Base-by-base conservation (phyloP, 1,140 invertebrate species). In the Zaprionus kolodkinae region DNA sequence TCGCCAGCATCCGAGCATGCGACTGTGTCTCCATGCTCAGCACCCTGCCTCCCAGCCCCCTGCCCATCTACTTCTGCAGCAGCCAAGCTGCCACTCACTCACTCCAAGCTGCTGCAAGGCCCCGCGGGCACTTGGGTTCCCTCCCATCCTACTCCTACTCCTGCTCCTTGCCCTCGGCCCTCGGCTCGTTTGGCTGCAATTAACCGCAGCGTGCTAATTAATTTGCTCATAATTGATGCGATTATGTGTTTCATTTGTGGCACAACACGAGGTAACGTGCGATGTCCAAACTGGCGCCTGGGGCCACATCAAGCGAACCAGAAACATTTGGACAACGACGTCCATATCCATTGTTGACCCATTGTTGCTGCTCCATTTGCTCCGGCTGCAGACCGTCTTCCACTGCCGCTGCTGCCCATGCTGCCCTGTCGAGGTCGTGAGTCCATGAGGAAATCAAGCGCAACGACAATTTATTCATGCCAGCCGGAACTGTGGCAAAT, bases 211-310 rank as follows among this genome's bases (percentile, higher is more conserved):
- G 85, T 89, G 85, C 85, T 89, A 89, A 89, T 89, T 89, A 89
- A 89, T 89, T 89, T 89, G 81, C 85, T 89, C 85, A 89, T 89
- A 89, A 89, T 89, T 89, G 85, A 89, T 89, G 85, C 78, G 78
- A 89, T 89, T 89, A 89, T 89, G 81, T 85, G 85, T 76, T 81
- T 70, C 63, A 81, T 72, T 79, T 81, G 78, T 70, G 73, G 40
- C 72, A 72, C 56, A 76, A 79, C 61, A 81, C 17, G 65, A 52
- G 48, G 48, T 21, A 56, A 61, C 45, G 45, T 21, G 45, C 45
- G 10, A 21, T 17, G 45, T 50, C 56, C 66, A 55, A 55, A 73
- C 74, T 76, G 52, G 33, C 70, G 80, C 85, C 84, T 52, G 63
- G 83, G 84, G 77, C 66, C 56, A 66, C 80, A 79, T 83, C 73